Conservation (phyloP, 53 echinoderm and acorn worm genomes). For the Stichopus horrens region DNA sequence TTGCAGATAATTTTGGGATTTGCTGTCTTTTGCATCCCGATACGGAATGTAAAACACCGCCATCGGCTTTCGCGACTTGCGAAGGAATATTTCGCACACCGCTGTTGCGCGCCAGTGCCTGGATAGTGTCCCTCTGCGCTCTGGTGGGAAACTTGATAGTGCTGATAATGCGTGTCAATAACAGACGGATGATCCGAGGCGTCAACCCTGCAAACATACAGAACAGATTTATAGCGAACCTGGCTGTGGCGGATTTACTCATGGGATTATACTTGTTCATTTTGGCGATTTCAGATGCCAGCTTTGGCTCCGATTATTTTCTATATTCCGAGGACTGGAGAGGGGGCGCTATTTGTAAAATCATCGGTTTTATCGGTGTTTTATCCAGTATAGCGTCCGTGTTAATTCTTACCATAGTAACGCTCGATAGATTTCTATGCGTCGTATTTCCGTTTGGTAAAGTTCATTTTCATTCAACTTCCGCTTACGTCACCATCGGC, state of each 20-base stretch:
- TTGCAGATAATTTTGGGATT: conserved; percentile 54
- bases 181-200: conserved; percentile 5
- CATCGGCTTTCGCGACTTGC: conserved; percentile 61
- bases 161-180: conserved; percentile 50
- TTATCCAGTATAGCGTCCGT: conserved; percentile 63
- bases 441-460: conserved; percentile 65
- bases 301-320: conserved; percentile 56
- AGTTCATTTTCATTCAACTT: conserved; percentile 50
- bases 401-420: conserved; percentile 56
- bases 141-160: conserved; percentile 59
- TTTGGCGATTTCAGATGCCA: conserved; percentile 55
- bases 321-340: conserved; percentile 56
- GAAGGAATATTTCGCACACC: conserved; percentile 62
- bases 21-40: conserved; percentile 58
- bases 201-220: conserved; percentile 44
- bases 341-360: conserved; percentile 46
- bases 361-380: conserved; percentile 61
- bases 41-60: conserved; percentile 57
- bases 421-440: conserved; percentile 68
- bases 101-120: conserved; percentile 53
- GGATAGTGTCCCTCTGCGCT: conserved; percentile 56
- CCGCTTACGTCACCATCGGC: conserved; percentile 40
- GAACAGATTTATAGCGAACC: conserved; percentile 53
- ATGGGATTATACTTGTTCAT: conserved; percentile 72
- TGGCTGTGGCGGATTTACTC: conserved; percentile 64